Evolutionary conservation across 2,113 vertebrate genomes (phyloP).

Genomic region (Ceyx cyanopectus): DNA sequence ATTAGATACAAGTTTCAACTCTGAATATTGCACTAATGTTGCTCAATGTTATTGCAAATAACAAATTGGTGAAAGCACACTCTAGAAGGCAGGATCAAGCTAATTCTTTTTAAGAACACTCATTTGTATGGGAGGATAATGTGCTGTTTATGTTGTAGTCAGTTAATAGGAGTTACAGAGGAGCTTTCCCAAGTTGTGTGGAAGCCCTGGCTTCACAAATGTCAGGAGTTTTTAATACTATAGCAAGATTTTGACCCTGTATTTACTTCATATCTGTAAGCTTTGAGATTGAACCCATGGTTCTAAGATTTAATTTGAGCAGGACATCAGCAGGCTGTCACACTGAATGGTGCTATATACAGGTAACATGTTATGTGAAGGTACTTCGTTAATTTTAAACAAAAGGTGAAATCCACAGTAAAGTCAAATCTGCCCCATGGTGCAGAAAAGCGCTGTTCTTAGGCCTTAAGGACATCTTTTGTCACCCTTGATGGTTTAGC

Average conservation of each 20-base stretch:
- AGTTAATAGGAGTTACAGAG: not conserved
- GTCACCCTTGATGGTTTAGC: not conserved
- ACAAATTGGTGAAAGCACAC: not conserved
- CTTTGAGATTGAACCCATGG: not conserved
- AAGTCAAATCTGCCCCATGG: not conserved
- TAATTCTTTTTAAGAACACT: not conserved
- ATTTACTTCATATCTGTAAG: not conserved
- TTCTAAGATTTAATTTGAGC: not conserved
- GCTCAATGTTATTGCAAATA: not conserved
- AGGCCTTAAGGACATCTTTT: not conserved
- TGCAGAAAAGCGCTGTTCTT: not conserved
- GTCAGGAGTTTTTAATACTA: conserved; percentile 1
- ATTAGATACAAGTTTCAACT: not conserved
- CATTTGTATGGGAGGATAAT: not conserved
- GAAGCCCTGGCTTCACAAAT: conserved; percentile 18
- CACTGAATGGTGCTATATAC: not conserved
- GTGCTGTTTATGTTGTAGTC: not conserved
- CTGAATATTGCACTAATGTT: not conserved
- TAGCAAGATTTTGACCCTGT: not conserved
- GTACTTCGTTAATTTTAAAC: not conserved
- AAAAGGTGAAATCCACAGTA: not conserved
- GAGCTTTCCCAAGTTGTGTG: conserved; percentile 16
- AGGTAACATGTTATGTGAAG: not conserved
- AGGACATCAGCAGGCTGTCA: not conserved
- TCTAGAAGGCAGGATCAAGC: not conserved